phyloP scores from a whole-genome alignment of 1,140 invertebrate genomes.

The Drosophila repletoides region DNA sequence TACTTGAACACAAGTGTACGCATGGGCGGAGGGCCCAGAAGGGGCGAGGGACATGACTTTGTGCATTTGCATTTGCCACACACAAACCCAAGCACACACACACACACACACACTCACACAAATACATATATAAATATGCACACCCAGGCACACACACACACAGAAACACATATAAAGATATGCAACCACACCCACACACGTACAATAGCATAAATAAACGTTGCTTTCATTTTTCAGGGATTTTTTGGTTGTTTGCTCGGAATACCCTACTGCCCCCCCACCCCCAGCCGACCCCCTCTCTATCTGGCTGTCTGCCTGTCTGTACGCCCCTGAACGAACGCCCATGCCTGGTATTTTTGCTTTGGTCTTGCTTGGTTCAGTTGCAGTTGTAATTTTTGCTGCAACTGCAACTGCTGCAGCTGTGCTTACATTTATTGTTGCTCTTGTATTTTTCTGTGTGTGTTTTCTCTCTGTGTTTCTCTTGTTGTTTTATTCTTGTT shows the following conservation, averaged over 20 bases:
- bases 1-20: slow-evolving; percentile 68
- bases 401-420: slow-evolving; percentile 27
- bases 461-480: slow-evolving; percentile 9
- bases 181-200: slow-evolving; percentile 21
- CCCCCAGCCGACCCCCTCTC: not conserved
- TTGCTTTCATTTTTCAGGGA: slow-evolving; percentile 70
- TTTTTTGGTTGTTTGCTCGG: slow-evolving; percentile 63
- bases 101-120: slow-evolving; percentile 3
- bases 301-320: no score
- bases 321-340: no score
- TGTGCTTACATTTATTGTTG: slow-evolving; percentile 55
- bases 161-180: slow-evolving; percentile 5
- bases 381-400: slow-evolving; percentile 64
- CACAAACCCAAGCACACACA: slow-evolving; percentile 20
- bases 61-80: slow-evolving; percentile 66
- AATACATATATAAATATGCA: not conserved
- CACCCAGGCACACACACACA: not conserved
- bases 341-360: slow-evolving; percentile 48
- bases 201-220: slow-evolving; percentile 61
- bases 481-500: slow-evolving; percentile 9
- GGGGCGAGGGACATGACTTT: slow-evolving; percentile 57
- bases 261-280: slow-evolving; percentile 13
- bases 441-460: slow-evolving; percentile 4
- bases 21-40: slow-evolving; percentile 47
- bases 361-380: slow-evolving; percentile 59